phyloP scores from a whole-genome alignment of 37 sponge, comb jelly and placozoan genomes.

The Sycon ciliatum region DNA sequence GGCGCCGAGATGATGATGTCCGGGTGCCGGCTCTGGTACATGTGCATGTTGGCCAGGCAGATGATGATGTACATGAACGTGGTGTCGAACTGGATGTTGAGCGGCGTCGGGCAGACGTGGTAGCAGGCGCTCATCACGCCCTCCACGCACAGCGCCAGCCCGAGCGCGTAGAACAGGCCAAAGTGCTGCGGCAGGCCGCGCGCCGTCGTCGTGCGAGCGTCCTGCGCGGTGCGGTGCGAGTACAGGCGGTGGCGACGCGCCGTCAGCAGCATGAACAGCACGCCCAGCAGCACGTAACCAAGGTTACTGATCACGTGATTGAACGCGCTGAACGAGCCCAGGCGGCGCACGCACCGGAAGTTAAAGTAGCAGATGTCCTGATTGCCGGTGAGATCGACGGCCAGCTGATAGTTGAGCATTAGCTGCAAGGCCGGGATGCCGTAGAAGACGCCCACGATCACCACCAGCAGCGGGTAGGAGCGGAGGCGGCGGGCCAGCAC shows the following conservation, averaged over 20 bases:
- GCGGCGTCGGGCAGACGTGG: conserved; percentile 31
- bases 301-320: conserved; percentile 10
- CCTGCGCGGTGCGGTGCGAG: too few relatives aligned
- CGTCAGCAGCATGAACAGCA: background rate
- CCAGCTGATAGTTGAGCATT: background rate
- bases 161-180: background rate
- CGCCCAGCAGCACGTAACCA: background rate
- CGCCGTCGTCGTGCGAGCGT: conserved; percentile 9
- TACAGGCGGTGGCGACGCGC: background rate
- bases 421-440: conserved; percentile 5
- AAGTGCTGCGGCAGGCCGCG: conserved; percentile 9
- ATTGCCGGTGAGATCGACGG: background rate
- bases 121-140: conserved; percentile 20
- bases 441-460: conserved; percentile 14
- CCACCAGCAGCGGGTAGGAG: background rate
- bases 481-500: too few relatives aligned
- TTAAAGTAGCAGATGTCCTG: conserved; percentile 12
- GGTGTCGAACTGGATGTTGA: conserved; percentile 41
- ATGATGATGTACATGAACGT: conserved; percentile 32
- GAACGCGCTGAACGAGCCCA: background rate
- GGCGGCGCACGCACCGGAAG: background rate
- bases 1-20: background rate
- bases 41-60: background rate
- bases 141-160: conserved; percentile 5
- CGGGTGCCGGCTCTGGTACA: conserved; percentile 12